phyloP scores from a whole-genome alignment of 2,797 vertebrate genomes.

The Pseudomugil gertrudae region DNA sequence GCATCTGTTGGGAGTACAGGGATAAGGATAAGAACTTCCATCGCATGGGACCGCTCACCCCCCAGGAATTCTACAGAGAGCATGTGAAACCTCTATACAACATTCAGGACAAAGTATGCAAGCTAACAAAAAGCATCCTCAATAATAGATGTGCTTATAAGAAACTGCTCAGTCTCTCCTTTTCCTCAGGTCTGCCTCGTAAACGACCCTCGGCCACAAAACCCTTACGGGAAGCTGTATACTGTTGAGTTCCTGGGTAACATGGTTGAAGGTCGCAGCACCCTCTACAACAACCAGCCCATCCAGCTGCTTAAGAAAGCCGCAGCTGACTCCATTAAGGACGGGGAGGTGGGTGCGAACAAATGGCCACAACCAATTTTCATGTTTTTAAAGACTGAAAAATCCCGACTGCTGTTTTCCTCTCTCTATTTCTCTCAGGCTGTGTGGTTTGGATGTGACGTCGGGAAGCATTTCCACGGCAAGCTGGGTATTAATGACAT shows the following conservation, averaged over 20 bases:
- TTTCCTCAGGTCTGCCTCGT: constrained; percentile 90
- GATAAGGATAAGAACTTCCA: constrained; percentile 98
- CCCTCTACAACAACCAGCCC: constrained; percentile 95
- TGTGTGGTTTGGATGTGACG: constrained; percentile 98
- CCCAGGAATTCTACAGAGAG: constrained; percentile 91
- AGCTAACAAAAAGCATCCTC: not conserved
- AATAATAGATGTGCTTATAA: not conserved
- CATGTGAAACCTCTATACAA: constrained; percentile 95
- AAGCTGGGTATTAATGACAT: constrained; percentile 97
- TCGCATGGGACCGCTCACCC: constrained; percentile 90
- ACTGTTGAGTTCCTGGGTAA: constrained; percentile 95
- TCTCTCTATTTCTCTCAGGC: constrained; percentile 78
- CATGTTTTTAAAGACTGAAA: not conserved
- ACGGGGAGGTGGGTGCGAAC: constrained; percentile 87
- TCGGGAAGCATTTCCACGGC: constrained; percentile 95
- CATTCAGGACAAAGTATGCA: constrained; percentile 92
- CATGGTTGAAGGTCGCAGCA: constrained; percentile 90
- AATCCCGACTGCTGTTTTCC: not conserved
- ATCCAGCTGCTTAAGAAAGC: constrained; percentile 90
- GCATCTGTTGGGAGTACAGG: constrained; percentile 96
- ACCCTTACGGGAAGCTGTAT: constrained; percentile 91
- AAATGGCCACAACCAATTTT: not conserved
- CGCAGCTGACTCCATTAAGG: constrained; percentile 92
- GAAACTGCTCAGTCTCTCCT: constrained; percentile 1
- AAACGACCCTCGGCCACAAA: constrained; percentile 95